Evolutionary conservation across 2,797 vertebrate species (phyloP), one percentile per base, ranked within the genome.

Genomic region (Sylvia borin): DNA sequence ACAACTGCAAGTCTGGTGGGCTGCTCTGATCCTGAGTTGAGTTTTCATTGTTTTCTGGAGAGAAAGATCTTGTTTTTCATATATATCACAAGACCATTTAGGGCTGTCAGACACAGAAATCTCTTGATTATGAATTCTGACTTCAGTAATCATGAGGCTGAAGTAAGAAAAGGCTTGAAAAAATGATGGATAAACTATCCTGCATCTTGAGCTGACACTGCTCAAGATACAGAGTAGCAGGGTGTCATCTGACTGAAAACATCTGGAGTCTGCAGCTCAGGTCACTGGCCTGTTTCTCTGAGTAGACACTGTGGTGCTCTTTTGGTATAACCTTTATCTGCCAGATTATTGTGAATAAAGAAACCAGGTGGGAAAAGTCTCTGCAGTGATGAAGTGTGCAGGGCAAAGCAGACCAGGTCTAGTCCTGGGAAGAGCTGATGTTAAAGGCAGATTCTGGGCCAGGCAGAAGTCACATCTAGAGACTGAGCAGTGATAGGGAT

Each of bases 271-370:
- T 60, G 32, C 22, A 43, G 43, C 31, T 85, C 38, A 58, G 26
- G 19, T 20, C 85, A 31, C 22, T 61, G 45, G 9, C 18, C 53
- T 62, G 4, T 62, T 26, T 4, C 36, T 60, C 42, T 71, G 50
- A 45, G 10, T 48, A n/a, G 34, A 57, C 18, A 58, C 29, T 34
- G 18, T 0, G 0, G 17, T 34, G n/a, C 16, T 42, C 40, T 19
- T 86, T 77, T 75, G 6, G 5, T 36, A 11, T 12, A n/a, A 15
- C 1, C 9, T 53, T 26, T 38, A 5, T 45, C 54, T 66, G 20
- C 25, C 22, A 6, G 9, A 24, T 3, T 55, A 11, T 16, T 76
- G 18, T 50, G 42, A 66, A 32, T 54, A 51, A 79, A 77, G 25
- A 60, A 81, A 53, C 1, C 4, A 25, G 6, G 17, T 12, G 6